Base-by-base conservation (phyloP, 2,888 invertebrate genomes). In the Melanotus villosus region DNA sequence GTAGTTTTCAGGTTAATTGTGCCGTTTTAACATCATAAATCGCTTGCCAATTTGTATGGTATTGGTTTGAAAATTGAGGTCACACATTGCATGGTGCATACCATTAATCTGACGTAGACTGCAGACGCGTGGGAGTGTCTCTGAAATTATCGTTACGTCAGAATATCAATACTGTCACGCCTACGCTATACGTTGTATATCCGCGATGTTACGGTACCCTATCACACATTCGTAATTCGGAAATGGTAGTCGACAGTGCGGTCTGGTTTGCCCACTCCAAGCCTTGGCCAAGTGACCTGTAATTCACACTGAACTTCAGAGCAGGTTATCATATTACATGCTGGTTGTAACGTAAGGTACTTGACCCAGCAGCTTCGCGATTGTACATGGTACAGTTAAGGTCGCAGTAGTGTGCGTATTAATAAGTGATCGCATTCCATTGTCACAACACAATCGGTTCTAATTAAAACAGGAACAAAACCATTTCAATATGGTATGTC, bases 291-390 rank as follows among this genome's bases (percentile, higher is more conserved):
- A 71, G 68, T 71, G 68, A 71, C 71, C 71, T 65, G 60, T 68
- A 71, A 71, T 71, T 71, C 50, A 60, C 68, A 50, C 68, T 65
- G 68, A 70, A 70, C 70, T 70, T 62, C 52, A 30, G 59, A 43
- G 62, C 65, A 56, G 70, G 65, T 64, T 65, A 65, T 69, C 64
- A 64, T 36, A 62, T 68, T 62, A 63, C 68, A 62, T 56, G 38
- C 57, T 34, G 64, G 68, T 64, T 54, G 52, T 60, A 59, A 62
- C 34, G 56, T 52, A 57, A 57, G 58, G 62, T 69, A 62, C 34
- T 72, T 76, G 76, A 78, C 76, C 77, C 69, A 76, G 71, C 75
- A 14, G 52, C 71, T 72, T 71, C 72, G 71, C 74, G 71, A 67
- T 73, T 70, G 26, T 43, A 57, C 57, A 57, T 56, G 47, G 18